Evolutionary conservation across 2,888 invertebrate genomes (phyloP), one percentile per base, ranked within the genome.

Genomic region (Fragum whitleyi): DNA sequence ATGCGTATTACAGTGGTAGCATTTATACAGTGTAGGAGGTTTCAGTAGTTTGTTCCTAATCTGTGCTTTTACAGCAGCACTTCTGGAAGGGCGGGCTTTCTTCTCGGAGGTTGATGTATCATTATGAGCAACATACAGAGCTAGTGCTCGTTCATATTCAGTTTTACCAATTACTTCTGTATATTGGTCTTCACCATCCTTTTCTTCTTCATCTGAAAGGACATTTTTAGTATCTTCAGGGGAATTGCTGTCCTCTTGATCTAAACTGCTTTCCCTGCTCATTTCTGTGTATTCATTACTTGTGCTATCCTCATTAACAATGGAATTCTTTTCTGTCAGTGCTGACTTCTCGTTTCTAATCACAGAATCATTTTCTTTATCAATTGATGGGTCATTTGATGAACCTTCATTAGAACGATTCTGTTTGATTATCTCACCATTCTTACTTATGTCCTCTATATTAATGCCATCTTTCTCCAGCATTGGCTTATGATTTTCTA

Each of bases 21-120:
- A 89, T 42, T 79, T 78, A 61, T 82, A 89, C 71, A 86, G 77
- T 19, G 84, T 61, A 2, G 89, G 89, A 21, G 77, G 70, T 28
- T 86, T 84, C 7, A 78, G 67, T 14, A 79, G 71, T 74, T 80
- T 81, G 2, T 84, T 82, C 62, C 79, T 76, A 1, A 81, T 79
- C 19, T 82, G 76, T 42, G 86, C 84, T 70, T 85, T 85, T 9
- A 83, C 62, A 21, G 89, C 88, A 47, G 89, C 87, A 55, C 75
- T 78, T 42, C 89, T 72, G 3, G 82, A 51, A 19, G 86, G 85
- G 32, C 87, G 75, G 23, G 55, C 71, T 47, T 71, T 77, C 2
- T 74, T 59, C 3, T 65, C 57, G 28, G 23, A 23, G 3, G 19
- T 47, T 9, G 6, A 14, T 29, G 70, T 53, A 23, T 82, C 83